Base-by-base conservation (phyloP, 2,113 vertebrate species). In the Vimba vimba region DNA sequence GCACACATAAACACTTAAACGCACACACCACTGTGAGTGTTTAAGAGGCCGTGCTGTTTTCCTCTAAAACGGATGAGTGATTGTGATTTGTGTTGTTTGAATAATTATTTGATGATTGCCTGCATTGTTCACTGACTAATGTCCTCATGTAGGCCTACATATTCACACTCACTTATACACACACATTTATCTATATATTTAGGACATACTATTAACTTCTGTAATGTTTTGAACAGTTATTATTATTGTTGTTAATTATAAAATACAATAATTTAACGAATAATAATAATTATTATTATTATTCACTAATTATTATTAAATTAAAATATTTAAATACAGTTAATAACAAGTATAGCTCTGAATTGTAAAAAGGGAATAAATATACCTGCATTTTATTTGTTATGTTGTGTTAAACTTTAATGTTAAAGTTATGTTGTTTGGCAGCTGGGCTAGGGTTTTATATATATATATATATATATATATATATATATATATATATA, bases 61-160 rank as follows among this genome's bases (percentile, higher is more conserved):
- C 71, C 73, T 88, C 68, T 88, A 27, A 86, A 86, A 62, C 52
- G 83, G 73, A 64, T 85, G 84, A 88, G 81, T 88, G 71, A 74
- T 85, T 86, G 43, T 79, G 60, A 82, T 76, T 86, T 83, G 80
- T 78, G 84, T 57, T 59, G 73, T 85, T 82, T 78, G 52, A 80
- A 76, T 87, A 86, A 75, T 82, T 86, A 15, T 11, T 6, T 55
- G 27, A 86, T 75, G 30, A 43, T 86, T 75, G 57, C 57, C 55
- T 82, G 60, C 19, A 7, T 76, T 4, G 5, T 76, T 52, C 15
- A 27, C 75, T 19, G 25, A 55, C 27, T 33, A 52, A 75, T 75
- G 1, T 2, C 1, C n/a, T 21, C 11, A 79, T 57, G 19, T 79
- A 23, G 55, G 55, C 55, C 55, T 3, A 21, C 25, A 21, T 36